These are phyloP conservation scores for Anabacerthia variegaticeps DNA, from an alignment of 2,797 vertebrate genomes.

Conservation along the genomic window DNA sequence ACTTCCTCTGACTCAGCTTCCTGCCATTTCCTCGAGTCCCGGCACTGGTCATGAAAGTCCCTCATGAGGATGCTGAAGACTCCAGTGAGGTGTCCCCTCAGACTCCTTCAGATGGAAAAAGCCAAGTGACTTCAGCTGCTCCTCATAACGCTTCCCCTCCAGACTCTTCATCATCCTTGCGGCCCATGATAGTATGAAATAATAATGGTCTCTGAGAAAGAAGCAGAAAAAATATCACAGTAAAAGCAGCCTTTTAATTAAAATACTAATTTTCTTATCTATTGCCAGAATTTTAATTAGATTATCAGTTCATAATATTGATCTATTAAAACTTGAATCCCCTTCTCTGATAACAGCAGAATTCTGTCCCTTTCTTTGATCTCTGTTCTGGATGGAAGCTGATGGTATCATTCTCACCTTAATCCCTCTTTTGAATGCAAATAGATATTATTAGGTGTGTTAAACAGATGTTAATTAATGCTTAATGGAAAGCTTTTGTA, in stretches of 20 bases:
- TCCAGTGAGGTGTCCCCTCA: neutral
- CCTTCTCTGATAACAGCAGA: neutral
- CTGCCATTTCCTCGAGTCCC: neutral
- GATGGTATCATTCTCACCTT: neutral
- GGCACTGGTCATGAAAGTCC: neutral
- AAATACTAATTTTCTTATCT: neutral
- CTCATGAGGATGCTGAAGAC: neutral
- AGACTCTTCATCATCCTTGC: neutral
- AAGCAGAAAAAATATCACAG: neutral
- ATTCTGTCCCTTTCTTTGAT: accelerated
- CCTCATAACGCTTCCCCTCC: neutral
- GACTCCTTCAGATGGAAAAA: neutral
- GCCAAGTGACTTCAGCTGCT: neutral
- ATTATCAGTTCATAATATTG: neutral
- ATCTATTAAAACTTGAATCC: neutral
- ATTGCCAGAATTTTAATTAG: neutral
- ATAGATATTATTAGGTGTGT: neutral
- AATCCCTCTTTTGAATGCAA: neutral
- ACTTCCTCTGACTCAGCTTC: neutral
- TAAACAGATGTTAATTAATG: neutral
- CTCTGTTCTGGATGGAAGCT: neutral
- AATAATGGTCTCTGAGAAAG: neutral
- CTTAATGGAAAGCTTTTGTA: neutral
- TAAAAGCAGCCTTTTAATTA: neutral
- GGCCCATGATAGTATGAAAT: neutral